Evolutionary conservation across 1,140 invertebrate genomes (phyloP).

Genomic region (Olivierus martensii): DNA sequence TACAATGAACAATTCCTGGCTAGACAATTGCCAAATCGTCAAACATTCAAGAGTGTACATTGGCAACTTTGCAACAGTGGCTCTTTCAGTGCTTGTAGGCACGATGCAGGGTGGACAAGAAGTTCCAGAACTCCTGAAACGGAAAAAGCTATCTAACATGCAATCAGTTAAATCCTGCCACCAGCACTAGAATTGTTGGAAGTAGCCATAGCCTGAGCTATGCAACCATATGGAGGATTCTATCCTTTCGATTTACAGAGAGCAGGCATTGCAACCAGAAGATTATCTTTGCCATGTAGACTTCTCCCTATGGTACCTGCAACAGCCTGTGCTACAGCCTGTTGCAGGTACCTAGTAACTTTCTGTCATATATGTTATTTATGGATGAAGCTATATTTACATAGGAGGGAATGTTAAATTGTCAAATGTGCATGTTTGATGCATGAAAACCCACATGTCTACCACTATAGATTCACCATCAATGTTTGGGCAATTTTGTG

Average conservation of each 20-base stretch:
- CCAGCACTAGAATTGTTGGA: not conserved
- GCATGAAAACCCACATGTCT: conserved; percentile 8
- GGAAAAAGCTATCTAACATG: not conserved
- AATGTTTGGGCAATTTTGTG: conserved; percentile 4
- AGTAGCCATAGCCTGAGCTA: not conserved
- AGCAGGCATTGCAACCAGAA: conserved; percentile 6
- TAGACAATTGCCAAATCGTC: not conserved
- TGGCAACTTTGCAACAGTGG: not conserved
- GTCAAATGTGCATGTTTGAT: too few species aligned
- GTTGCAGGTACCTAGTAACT: too few species aligned
- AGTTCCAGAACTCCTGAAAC: not conserved
- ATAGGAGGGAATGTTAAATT: conserved; percentile 4
- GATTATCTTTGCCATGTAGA: conserved; percentile 3
- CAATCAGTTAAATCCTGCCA: too few species aligned
- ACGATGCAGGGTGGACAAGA: not conserved
- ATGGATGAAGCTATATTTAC: conserved; percentile 8
- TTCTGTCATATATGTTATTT: conserved; percentile 6
- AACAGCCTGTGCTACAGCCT: not conserved
- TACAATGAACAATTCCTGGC: not conserved
- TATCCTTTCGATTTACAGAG: conserved; percentile 5
- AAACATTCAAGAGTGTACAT: not conserved
- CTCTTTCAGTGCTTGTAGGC: not conserved
- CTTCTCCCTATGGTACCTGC: conserved; percentile 2
- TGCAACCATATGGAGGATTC: not conserved
- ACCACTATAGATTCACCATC: conserved; percentile 1